Evolutionary conservation across 2,888 invertebrate genomes (phyloP).

Genomic region (Idaea biselata): DNA sequence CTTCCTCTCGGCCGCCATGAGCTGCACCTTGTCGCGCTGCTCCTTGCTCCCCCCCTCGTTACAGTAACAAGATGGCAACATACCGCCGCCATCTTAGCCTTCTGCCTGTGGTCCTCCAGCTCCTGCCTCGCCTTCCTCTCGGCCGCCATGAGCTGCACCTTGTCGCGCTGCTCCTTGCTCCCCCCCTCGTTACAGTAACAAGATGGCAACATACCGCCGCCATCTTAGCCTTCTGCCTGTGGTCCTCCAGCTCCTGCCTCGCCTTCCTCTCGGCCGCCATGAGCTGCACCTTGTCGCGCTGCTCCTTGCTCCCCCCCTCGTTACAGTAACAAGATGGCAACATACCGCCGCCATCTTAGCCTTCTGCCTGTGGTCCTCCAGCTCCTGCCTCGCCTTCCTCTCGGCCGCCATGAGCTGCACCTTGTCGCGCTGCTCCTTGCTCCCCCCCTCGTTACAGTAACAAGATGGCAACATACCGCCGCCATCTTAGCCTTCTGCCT

Average conservation of each 20-base stretch:
- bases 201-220: slow-evolving; percentile 80
- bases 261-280: slow-evolving; percentile 97
- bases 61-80: neutral
- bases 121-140: slow-evolving; percentile 95
- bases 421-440: slow-evolving; percentile 97
- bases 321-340: too few relatives aligned
- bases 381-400: slow-evolving; percentile 92
- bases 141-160: slow-evolving; percentile 96
- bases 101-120: slow-evolving; percentile 92
- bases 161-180: slow-evolving; percentile 97
- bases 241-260: slow-evolving; percentile 93
- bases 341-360: slow-evolving; percentile 90
- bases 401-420: slow-evolving; percentile 97
- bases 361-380: slow-evolving; percentile 93
- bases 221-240: slow-evolving; percentile 91
- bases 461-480: slow-evolving; percentile 74
- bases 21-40: slow-evolving; percentile 96
- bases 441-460: slow-evolving; percentile 89
- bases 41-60: slow-evolving; percentile 98
- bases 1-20: slow-evolving; percentile 97
- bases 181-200: slow-evolving; percentile 87
- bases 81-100: slow-evolving; percentile 92
- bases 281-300: slow-evolving; percentile 96
- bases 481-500: slow-evolving; percentile 92
- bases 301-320: slow-evolving; percentile 98